A percentile compares a stretch with the other conserved stretches of the same genome.
phyloP scores from a whole-genome alignment of 2,888 invertebrate species.

The Polia nebulosa region DNA sequence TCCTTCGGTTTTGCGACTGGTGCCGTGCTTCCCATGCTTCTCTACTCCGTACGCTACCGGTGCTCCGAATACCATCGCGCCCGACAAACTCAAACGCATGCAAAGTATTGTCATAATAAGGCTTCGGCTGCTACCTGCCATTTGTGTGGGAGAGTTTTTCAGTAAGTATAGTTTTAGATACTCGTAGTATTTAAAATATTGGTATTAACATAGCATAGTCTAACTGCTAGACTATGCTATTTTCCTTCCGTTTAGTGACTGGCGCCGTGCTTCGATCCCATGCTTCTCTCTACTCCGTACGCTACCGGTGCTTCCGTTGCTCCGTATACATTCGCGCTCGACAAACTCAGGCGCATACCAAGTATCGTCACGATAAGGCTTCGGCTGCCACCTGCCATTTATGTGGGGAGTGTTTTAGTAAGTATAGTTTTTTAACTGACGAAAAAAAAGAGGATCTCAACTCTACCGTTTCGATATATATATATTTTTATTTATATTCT shows the following conservation, averaged over 20 bases:
- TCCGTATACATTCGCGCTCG: conserved; percentile 51
- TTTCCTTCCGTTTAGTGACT: conserved; percentile 83
- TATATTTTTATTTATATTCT: too few relatives aligned
- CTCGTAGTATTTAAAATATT: background rate
- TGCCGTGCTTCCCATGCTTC: conserved; percentile 74
- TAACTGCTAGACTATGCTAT: too few relatives aligned
- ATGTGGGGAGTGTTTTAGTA: conserved; percentile 75
- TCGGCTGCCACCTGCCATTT: conserved; percentile 60
- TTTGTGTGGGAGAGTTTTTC: conserved; percentile 70
- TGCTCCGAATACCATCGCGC: conserved; percentile 63
- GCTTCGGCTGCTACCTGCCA: conserved; percentile 57
- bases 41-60: conserved; percentile 74
- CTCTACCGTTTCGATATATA: too few relatives aligned
- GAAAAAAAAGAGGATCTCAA: too few relatives aligned
- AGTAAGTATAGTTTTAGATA: conserved; percentile 78
- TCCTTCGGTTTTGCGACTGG: conserved; percentile 82
- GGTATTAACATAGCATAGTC: too few relatives aligned
- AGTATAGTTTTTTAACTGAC: too few relatives aligned
- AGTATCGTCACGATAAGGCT: conserved; percentile 43
- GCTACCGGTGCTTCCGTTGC: conserved; percentile 72
- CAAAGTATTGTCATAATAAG: conserved; percentile 51
- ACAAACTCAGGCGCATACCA: conserved; percentile 68
- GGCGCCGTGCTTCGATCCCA: conserved; percentile 78
- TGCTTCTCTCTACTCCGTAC: conserved; percentile 70
- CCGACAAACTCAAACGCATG: conserved; percentile 68